These are phyloP conservation scores for Peromyscus leucopus DNA, from an alignment of 2,113 vertebrate genomes.

Conservation along the genomic window DNA sequence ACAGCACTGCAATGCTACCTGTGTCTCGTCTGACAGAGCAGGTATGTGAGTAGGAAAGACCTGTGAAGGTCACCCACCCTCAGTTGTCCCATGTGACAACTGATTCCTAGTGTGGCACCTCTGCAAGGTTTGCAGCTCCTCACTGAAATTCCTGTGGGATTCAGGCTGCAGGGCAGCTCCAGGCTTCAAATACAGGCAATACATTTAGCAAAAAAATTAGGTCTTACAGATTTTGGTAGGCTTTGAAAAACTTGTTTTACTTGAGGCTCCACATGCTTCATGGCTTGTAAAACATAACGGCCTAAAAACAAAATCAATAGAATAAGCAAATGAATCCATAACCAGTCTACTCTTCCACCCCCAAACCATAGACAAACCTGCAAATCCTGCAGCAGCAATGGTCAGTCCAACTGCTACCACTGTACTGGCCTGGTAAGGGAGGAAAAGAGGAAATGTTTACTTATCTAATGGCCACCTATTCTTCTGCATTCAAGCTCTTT, in stretches of 20 bases:
- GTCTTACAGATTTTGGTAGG: slow-evolving; percentile 93
- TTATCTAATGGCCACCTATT: not conserved
- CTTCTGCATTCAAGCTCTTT: not conserved
- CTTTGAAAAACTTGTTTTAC: slow-evolving; percentile 94
- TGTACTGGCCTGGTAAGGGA: slow-evolving; percentile 90
- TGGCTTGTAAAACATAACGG: slow-evolving; percentile 93
- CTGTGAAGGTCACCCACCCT: too few relatives aligned
- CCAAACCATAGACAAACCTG: slow-evolving; percentile 89
- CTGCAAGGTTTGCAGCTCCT: not conserved
- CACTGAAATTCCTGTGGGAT: slow-evolving; percentile 44
- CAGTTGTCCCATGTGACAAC: not conserved
- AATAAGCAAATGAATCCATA: slow-evolving; percentile 19
- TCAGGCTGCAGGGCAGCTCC: slow-evolving; percentile 1
- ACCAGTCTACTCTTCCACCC: not conserved
- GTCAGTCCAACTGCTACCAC: slow-evolving; percentile 95
- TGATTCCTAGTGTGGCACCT: not conserved
- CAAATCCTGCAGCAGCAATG: slow-evolving; percentile 95
- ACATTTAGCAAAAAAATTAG: slow-evolving; percentile 34
- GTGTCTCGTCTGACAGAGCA: not conserved
- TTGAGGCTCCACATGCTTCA: slow-evolving; percentile 97
- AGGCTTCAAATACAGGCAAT: slow-evolving; percentile 3
- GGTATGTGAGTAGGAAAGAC: not conserved
- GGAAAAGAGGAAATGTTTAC: not conserved
- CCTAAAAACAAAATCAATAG: slow-evolving; percentile 87
- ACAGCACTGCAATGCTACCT: not conserved